Evolutionary conservation across 2,888 invertebrate species (phyloP).

Genomic region (Himalopsyche japonica): DNA sequence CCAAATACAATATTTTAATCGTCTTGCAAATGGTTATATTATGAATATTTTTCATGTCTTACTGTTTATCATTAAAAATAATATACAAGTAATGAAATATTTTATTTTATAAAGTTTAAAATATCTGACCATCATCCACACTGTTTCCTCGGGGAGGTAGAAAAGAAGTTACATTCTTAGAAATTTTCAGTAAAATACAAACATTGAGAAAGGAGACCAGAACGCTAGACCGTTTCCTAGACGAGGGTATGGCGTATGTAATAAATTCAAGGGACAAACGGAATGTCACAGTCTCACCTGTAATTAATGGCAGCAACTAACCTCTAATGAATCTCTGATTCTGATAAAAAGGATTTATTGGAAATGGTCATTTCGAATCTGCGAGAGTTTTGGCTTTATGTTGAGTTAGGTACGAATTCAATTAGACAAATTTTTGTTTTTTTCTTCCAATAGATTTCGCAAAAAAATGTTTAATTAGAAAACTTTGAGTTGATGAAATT

Average conservation of each 20-base stretch:
- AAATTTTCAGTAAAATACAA: constrained; percentile 3
- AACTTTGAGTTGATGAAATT: not conserved
- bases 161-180: constrained; percentile 10
- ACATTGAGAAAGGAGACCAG: not conserved
- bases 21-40: no score
- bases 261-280: constrained; percentile 17
- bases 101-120: not conserved
- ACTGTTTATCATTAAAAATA: no score
- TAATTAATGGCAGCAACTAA: constrained; percentile 22
- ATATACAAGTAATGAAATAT: no score
- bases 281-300: constrained; percentile 22
- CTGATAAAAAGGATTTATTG: constrained; percentile 21
- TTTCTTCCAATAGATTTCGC: not conserved
- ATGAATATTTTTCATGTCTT: no score
- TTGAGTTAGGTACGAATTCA: not conserved
- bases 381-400: not conserved
- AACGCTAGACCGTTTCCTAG: not conserved
- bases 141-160: not conserved
- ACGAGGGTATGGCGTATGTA: constrained; percentile 1
- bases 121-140: not conserved
- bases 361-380: not conserved
- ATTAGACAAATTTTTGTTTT: not conserved
- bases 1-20: no score
- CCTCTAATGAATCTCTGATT: constrained; percentile 29
- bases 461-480: not conserved